phyloP scores from a whole-genome alignment of 2,113 vertebrate species.

The Psephotus haematonotus region DNA sequence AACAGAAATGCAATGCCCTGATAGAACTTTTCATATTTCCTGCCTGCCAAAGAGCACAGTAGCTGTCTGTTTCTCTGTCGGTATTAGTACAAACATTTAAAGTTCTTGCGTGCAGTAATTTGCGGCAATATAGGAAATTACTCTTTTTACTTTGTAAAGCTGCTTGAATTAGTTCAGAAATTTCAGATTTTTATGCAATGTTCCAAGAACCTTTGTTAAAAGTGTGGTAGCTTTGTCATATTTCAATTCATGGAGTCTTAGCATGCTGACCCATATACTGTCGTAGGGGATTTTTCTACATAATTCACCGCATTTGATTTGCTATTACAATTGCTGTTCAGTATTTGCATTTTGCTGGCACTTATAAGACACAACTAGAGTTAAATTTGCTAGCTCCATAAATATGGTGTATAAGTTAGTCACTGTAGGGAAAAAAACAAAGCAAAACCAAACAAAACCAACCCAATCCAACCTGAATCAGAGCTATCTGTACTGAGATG shows the following conservation, averaged over 20 bases:
- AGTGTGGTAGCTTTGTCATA: accelerated
- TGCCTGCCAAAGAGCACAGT: background rate
- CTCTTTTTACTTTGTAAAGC: background rate
- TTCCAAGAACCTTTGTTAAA: background rate
- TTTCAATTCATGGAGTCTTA: background rate
- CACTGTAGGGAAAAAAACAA: background rate
- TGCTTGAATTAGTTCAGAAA: background rate
- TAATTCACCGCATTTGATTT: background rate
- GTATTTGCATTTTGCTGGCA: background rate
- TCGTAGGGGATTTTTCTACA: background rate
- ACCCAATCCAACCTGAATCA: too few relatives aligned
- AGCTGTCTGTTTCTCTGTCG: background rate
- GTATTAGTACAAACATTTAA: background rate
- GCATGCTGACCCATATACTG: background rate
- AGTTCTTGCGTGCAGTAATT: background rate
- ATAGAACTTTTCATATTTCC: background rate
- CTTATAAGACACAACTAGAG: background rate
- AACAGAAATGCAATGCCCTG: background rate
- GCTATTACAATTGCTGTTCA: background rate
- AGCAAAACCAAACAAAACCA: background rate
- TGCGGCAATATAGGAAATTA: background rate
- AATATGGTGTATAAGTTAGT: background rate
- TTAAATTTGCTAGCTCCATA: background rate
- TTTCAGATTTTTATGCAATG: background rate
- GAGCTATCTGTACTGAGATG: background rate